Percentiles rank a stretch among this genome's conserved stretches.
phyloP scores from a whole-genome alignment of 1,140 invertebrate genomes.

The Coboldia fuscipes region DNA sequence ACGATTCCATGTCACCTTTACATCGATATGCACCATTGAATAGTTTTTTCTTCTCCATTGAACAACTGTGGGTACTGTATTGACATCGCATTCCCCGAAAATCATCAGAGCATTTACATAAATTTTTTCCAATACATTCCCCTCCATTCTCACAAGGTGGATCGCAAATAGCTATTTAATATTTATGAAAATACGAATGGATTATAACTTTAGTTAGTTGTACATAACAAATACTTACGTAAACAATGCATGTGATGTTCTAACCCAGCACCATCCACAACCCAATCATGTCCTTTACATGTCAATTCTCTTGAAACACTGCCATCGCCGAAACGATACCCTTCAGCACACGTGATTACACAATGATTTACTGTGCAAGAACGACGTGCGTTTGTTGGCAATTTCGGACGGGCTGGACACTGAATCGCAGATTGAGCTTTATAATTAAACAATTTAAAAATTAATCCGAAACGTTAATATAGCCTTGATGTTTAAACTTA shows the following conservation, averaged over 20 bases:
- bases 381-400: neutral
- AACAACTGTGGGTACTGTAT: conserved; percentile 37
- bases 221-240: conserved; percentile 23
- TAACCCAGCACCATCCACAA: too few relatives aligned
- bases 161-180: conserved; percentile 36
- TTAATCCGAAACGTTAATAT: too few relatives aligned
- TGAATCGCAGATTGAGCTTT: neutral
- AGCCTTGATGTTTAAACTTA: too few relatives aligned
- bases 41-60: conserved; percentile 30
- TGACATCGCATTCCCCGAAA: conserved; percentile 53
- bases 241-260: too few relatives aligned
- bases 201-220: neutral
- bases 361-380: conserved; percentile 16
- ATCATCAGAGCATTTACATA: conserved; percentile 50
- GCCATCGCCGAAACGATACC: conserved; percentile 40
- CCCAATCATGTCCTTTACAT: too few relatives aligned
- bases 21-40: conserved; percentile 61
- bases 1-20: conserved; percentile 28
- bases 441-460: too few relatives aligned
- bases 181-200: neutral
- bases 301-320: too few relatives aligned
- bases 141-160: conserved; percentile 58
- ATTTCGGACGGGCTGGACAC: neutral
- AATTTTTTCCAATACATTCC: conserved; percentile 45
- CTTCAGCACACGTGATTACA: conserved; percentile 29